Evolutionary conservation across 2,888 invertebrate species (phyloP), one percentile per base, ranked within the genome.

Genomic region (Trissonchulus sp.): DNA sequence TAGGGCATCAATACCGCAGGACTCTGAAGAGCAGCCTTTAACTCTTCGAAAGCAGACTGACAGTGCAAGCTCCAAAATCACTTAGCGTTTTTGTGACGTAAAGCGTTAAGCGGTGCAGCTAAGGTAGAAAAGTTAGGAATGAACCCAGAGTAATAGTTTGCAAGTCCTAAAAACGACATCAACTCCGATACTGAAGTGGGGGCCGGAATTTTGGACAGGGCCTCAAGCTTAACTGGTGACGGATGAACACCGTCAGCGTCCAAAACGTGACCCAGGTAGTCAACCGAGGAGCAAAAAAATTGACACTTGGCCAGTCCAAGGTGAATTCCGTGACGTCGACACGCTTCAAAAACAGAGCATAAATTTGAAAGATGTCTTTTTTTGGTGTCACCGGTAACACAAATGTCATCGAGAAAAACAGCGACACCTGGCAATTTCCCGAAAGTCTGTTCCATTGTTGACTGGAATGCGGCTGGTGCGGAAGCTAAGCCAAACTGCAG

Each of bases 1-100:
- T 79, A 81, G 73, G 81, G 79, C 34, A 76, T 76, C 2, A 81
- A 72, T 1, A 81, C 78, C 31, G 76, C 38, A 18, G 79, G 76
- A 28, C 78, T 78, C 30, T 77, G 76, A 3, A 80, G 77, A 60
- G 77, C 37, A 28, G 69, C n/a, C 75, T 82, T 81, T 0, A 79
- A 77, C 60, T 72, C 69, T 0, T 63, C 63, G 48, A 79, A 78
- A 1, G 74, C 63, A n/a, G 76, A 3, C 2, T 76, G 15, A n/a
- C 37, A 33, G 1, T 63, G 31, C 1, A n/a, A 8, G 35, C 68
- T 8, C 48, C 48, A 80, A 28, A 62, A 31, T 76, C 77, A 80
- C 1, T 15, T 23, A 33, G 31, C 35, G 65, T 77, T 74, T 37
- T 78, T 79, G 30, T 75, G 23, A 28, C 78, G 63, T 30, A 79